Conservation (phyloP, 2,888 invertebrate species). For the Creontiades dilutus region DNA sequence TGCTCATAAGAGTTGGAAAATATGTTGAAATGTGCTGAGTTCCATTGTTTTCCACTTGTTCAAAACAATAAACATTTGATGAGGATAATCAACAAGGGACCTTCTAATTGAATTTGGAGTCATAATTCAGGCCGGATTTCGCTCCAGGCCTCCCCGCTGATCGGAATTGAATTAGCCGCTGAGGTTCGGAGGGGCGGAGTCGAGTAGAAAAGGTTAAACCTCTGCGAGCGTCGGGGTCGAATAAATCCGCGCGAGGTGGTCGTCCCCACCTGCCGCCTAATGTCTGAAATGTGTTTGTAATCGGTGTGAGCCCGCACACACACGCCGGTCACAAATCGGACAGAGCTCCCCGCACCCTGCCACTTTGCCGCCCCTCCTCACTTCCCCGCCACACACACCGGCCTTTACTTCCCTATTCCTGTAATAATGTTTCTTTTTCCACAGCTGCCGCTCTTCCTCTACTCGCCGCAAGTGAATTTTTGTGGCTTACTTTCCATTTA, state of each 20-base stretch:
- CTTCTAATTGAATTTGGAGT: too few relatives aligned
- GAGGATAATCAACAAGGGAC: too few relatives aligned
- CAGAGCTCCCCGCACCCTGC: background rate
- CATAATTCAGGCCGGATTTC: too few relatives aligned
- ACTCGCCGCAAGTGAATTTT: background rate
- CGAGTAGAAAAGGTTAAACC: slow-evolving; percentile 4
- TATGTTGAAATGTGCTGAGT: too few relatives aligned
- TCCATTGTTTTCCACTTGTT: too few relatives aligned
- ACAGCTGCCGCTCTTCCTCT: background rate
- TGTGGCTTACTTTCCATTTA: slow-evolving; percentile 44
- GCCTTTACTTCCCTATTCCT: background rate
- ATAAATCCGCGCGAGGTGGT: slow-evolving; percentile 24
- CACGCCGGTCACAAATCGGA: slow-evolving; percentile 19
- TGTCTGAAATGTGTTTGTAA: slow-evolving; percentile 47
- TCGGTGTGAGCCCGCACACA: background rate
- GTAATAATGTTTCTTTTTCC: slow-evolving; percentile 41
- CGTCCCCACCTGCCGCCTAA: slow-evolving; percentile 38
- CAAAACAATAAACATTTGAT: too few relatives aligned
- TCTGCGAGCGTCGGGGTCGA: background rate
- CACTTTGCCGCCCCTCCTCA: background rate
- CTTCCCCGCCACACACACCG: too few relatives aligned
- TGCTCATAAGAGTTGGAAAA: too few relatives aligned
- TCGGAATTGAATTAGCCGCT: slow-evolving; percentile 33
- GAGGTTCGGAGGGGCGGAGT: background rate
- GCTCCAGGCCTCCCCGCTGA: background rate